Conservation (phyloP, 2,797 vertebrate species). For the Macroramphosus scolopax region DNA sequence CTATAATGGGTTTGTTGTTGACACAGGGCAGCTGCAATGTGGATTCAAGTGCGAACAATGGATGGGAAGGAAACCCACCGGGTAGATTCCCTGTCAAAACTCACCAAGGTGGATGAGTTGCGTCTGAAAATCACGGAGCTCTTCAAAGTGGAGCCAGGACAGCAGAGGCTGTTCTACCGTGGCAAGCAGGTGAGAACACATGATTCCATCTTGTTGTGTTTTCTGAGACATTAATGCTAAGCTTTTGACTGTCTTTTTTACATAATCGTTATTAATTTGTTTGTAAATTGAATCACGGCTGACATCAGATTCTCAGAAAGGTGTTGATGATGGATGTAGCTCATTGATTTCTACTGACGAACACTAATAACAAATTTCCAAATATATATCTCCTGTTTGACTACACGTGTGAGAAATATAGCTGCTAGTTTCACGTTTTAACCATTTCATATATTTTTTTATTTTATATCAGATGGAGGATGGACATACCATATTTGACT, state of each 20-base stretch:
- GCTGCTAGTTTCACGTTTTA: not conserved
- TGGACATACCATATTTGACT: slow-evolving; percentile 95
- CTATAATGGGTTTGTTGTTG: not conserved
- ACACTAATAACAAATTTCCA: no score
- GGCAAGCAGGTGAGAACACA: slow-evolving; percentile 88
- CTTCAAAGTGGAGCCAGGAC: slow-evolving; percentile 86
- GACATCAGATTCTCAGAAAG: no score
- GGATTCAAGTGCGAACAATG: slow-evolving; percentile 99
- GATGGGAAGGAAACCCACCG: slow-evolving; percentile 91
- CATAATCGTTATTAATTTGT: no score
- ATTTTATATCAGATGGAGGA: slow-evolving; percentile 89
- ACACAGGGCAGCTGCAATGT: slow-evolving; percentile 86
- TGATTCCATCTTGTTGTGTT: not conserved
- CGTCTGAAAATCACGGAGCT: slow-evolving; percentile 85
- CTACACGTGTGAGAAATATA: no score
- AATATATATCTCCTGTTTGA: no score
- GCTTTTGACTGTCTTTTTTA: no score
- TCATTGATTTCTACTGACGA: no score
- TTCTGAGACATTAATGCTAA: no score
- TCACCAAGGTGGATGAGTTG: slow-evolving; percentile 94
- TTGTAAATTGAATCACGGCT: no score
- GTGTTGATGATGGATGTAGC: no score
- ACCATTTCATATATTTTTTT: slow-evolving; percentile 11
- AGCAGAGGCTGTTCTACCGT: slow-evolving; percentile 91
- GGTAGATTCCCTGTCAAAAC: slow-evolving; percentile 91